Conservation (phyloP, 2,888 invertebrate species). For the Unio delphinus region DNA sequence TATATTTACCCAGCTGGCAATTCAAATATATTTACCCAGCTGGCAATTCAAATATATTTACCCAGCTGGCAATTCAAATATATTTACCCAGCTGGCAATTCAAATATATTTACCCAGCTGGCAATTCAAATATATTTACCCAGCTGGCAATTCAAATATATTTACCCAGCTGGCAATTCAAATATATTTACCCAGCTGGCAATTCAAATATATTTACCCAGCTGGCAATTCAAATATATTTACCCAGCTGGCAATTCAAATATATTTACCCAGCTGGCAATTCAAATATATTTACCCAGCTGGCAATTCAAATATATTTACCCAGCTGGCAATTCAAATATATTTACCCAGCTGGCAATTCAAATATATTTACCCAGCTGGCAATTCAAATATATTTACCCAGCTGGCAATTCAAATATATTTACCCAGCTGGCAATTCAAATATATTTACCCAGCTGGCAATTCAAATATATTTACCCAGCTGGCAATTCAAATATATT, state of each 20-base stretch:
- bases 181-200: too few relatives aligned
- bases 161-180: constrained; percentile 30
- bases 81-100: constrained; percentile 33
- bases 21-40: too few relatives aligned
- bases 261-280: too few relatives aligned
- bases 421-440: constrained; percentile 30
- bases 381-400: too few relatives aligned
- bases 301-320: constrained; percentile 35
- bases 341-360: constrained; percentile 33
- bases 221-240: constrained; percentile 32
- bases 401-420: constrained; percentile 31
- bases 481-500: constrained; percentile 32
- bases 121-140: too few relatives aligned
- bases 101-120: too few relatives aligned
- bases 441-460: too few relatives aligned
- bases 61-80: constrained; percentile 31
- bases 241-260: constrained; percentile 31
- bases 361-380: too few relatives aligned
- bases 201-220: too few relatives aligned
- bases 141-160: constrained; percentile 31
- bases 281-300: too few relatives aligned
- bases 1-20: too few relatives aligned
- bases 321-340: constrained; percentile 31
- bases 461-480: too few relatives aligned
- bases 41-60: constrained; percentile 35